Base-by-base conservation (phyloP, 2,888 invertebrate species). In the Phyllotreta striolata region DNA sequence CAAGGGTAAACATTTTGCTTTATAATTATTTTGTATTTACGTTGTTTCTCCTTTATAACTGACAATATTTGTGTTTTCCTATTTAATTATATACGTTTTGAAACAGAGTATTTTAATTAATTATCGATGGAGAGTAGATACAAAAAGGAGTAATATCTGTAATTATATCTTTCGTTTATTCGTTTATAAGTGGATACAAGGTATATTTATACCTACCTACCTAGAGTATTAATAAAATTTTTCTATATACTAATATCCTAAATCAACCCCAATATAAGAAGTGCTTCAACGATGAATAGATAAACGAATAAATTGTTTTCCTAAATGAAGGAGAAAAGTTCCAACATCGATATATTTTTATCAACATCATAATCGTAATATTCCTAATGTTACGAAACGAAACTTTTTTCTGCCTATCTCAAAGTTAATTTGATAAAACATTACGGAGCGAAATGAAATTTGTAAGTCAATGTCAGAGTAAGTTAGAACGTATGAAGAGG, bases 391-490 rank as follows among this genome's bases (percentile, higher is more conserved):
- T n/a, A 7, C 12, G 10, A 44, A 7, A 44, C 44, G 37, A 38
- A 38, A 52, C 37, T 12, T 52, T 52, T 14, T 10, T 12, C 8
- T 9, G n/a, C 39, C 37, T 35, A 8, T 52, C 4, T 10, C 6
- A 37, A 52, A 52, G 52, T 52, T 52, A 52, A 52, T 52, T 52
- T 38, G 52, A 52, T 52, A 38, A n/a, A 38, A 52, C 38, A 14
- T 52, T 39, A 38, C 39, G n/a, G 10, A 38, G 6, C 12, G 13
- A 2, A 62, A 59, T 52, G 37, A 52, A 63, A 67, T 67, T 63
- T 65, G 65, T 67, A 55, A 44, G 38, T 43, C 57, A 55, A 55
- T 62, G 65, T 59, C 65, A 66, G 62, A 63, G 62, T 65, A 63
- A 49, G 55, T 64, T 62, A 62, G 55, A 56, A 55, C 62, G 55